These are phyloP conservation scores for Parnassius glacialis DNA, from an alignment of 2,888 invertebrate species.

Conservation along the genomic window DNA sequence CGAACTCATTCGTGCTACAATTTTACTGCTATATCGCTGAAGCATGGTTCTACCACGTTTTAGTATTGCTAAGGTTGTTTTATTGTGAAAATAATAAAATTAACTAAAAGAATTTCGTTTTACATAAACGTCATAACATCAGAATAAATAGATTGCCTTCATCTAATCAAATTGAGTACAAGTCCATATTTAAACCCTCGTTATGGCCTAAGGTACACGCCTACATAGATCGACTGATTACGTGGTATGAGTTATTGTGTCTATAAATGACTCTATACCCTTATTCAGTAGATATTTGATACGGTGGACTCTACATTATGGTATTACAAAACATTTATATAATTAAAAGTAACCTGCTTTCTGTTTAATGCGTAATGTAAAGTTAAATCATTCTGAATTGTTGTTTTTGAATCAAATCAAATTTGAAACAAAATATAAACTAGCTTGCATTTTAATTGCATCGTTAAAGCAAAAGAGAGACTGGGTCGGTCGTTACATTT, in stretches of 20 bases:
- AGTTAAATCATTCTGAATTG: too few relatives aligned
- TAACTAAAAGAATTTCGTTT: not conserved
- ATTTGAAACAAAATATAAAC: not conserved
- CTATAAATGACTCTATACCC: conserved; percentile 1
- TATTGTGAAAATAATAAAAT: too few relatives aligned
- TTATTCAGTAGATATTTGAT: not conserved
- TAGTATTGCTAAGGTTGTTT: too few relatives aligned
- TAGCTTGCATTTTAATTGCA: too few relatives aligned
- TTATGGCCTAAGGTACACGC: conserved; percentile 3
- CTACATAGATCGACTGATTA: not conserved
- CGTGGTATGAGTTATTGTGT: conserved; percentile 1
- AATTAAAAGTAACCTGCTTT: too few relatives aligned
- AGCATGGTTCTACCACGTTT: too few relatives aligned
- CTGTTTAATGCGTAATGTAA: too few relatives aligned
- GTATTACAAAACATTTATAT: not conserved
- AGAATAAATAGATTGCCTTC: not conserved
- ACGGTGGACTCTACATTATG: conserved; percentile 4
- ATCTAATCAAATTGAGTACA: conserved; percentile 5
- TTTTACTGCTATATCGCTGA: too few relatives aligned
- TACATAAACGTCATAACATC: not conserved
- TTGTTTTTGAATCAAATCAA: too few relatives aligned
- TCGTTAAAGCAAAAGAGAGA: too few relatives aligned
- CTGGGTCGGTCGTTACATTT: not conserved
- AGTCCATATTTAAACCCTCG: conserved; percentile 7
- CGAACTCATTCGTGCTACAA: too few relatives aligned